Conservation (phyloP, 2,888 invertebrate genomes). For the Lucinisca nassula region DNA sequence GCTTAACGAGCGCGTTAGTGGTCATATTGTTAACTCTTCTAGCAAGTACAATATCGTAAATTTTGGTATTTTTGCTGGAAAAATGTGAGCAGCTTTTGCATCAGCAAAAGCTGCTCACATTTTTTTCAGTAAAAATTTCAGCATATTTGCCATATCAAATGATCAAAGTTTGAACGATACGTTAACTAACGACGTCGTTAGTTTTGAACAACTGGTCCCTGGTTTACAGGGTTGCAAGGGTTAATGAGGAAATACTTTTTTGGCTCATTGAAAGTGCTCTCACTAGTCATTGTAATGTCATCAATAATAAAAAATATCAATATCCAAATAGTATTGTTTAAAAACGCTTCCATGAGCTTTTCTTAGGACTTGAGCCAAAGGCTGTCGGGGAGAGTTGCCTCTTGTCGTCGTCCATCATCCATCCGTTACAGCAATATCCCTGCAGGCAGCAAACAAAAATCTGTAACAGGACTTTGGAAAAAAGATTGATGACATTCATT, state of each 20-base stretch:
- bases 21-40: too few species aligned
- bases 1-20: too few species aligned
- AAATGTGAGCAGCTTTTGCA: too few species aligned
- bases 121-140: too few species aligned
- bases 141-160: too few species aligned
- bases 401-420: background rate
- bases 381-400: background rate
- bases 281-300: conserved; percentile 2
- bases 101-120: too few species aligned
- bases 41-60: background rate
- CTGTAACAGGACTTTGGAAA: background rate
- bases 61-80: too few species aligned
- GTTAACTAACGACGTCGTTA: too few species aligned
- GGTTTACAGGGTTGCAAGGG: background rate
- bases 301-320: background rate
- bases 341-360: background rate
- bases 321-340: background rate
- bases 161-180: too few species aligned
- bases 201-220: too few species aligned
- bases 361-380: background rate
- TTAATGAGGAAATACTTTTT: conserved; percentile 1
- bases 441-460: background rate
- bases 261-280: background rate
- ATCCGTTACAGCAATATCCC: background rate
- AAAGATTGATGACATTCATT: background rate